Base-by-base conservation (phyloP, 2,113 vertebrate genomes). In the Miniopterus natalensis region DNA sequence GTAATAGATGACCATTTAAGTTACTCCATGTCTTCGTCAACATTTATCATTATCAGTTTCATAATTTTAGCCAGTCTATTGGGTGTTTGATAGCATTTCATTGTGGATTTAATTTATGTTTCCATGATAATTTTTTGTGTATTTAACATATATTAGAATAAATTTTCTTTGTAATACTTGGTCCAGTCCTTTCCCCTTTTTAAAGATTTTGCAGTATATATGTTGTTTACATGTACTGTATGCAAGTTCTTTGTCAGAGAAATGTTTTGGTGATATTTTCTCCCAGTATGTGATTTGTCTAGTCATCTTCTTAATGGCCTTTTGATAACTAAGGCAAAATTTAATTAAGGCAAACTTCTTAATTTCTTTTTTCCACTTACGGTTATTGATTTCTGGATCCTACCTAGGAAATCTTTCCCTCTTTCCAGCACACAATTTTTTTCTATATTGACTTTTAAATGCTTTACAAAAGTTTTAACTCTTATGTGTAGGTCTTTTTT, bases 281-380 rank as follows among this genome's bases (percentile, higher is more conserved):
- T 80, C 15, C 29, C 53, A 63, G 45, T 63, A 4, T 80, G n/a
- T 80, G 65, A 53, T 29, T 89, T 71, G 11, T 9, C 51, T 80
- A 88, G 74, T 88, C 18, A 88, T 80, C n/a, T 85, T 92, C 40
- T 61, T 88, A 88, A 65, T 80, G 21, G n/a, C 55, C 13, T 55
- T 80, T 74, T 51, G 27, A 81, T 42, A 31, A 80, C 27, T 70
- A 68, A 36, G 36, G 57, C 40, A 36, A 36, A 36, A 36, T 49
- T 80, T 94, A 74, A 84, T 53, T 13, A 65, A 18, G 20, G 27
- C 27, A 55, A 74, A 80, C 9, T 45, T 71, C 36, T 63, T 47
- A 63, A 49, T 31, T 42, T 89, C 36, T 36, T 1, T 75, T 81
- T 63, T 73, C 42, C 18, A 73, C 15, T 73, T 65, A 14, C 55